These are phyloP conservation scores for Drosophila subpulchrella DNA, from an alignment of 1,140 invertebrate species.

Conservation along the genomic window DNA sequence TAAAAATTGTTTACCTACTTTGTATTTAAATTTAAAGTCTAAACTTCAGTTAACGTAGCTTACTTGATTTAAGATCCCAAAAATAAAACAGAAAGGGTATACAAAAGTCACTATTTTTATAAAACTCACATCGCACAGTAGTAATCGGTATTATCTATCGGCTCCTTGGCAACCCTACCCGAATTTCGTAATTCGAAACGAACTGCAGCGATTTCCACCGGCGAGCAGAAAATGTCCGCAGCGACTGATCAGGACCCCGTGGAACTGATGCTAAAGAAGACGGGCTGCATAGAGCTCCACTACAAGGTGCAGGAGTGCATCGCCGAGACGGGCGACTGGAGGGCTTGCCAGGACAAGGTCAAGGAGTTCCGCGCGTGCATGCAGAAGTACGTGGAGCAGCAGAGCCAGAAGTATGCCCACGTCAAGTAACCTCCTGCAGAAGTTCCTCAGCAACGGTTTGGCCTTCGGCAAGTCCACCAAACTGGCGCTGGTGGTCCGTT, in stretches of 20 bases:
- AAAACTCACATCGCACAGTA: neutral
- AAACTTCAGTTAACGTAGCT: too few species aligned
- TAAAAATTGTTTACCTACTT: too few species aligned
- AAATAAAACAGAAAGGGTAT: too few species aligned
- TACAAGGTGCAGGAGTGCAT: conserved; percentile 95
- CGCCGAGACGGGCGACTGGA: conserved; percentile 94
- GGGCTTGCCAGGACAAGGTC: conserved; percentile 93
- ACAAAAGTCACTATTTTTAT: neutral
- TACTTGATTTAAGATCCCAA: too few species aligned
- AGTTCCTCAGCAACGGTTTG: conserved; percentile 49
- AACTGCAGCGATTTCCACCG: conserved; percentile 2
- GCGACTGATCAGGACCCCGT: conserved; percentile 88
- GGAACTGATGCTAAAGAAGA: conserved; percentile 93
- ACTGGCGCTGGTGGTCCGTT: conserved; percentile 91
- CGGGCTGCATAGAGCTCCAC: conserved; percentile 94
- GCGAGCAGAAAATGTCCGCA: conserved; percentile 42
- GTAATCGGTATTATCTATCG: too few species aligned
- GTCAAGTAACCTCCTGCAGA: conserved; percentile 67
- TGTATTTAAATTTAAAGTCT: too few species aligned
- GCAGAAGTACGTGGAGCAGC: conserved; percentile 85
- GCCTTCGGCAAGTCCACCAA: conserved; percentile 84
- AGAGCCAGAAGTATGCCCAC: conserved; percentile 77
- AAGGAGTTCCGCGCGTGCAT: conserved; percentile 93
- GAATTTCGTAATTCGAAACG: conserved; percentile 32
- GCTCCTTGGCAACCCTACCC: neutral